These are phyloP conservation scores for Stenurella melanura DNA, from an alignment of 2,888 invertebrate genomes.

Conservation along the genomic window DNA sequence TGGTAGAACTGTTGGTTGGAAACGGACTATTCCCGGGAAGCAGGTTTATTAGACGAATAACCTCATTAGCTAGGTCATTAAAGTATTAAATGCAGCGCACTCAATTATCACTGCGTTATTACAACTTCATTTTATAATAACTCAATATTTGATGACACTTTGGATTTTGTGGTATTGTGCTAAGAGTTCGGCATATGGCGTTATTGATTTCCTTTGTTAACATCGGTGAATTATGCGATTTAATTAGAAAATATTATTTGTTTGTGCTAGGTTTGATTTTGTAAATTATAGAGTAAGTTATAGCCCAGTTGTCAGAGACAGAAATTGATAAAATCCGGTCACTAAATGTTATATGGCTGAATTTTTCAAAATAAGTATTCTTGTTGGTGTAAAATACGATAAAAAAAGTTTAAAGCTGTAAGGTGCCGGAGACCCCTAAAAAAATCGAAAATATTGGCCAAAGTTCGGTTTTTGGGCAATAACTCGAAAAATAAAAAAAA, in stretches of 20 bases:
- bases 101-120: conserved; percentile 25
- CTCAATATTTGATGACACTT: conserved; percentile 20
- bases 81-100: conserved; percentile 36
- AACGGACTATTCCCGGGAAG: not conserved
- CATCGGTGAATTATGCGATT: not conserved
- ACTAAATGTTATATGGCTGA: no score
- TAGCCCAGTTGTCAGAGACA: no score
- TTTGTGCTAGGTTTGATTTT: no score
- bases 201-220: conserved; percentile 13
- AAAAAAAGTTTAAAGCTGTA: no score
- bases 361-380: no score
- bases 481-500: no score
- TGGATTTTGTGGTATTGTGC: conserved; percentile 5
- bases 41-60: conserved; percentile 31
- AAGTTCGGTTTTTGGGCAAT: no score
- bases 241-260: not conserved
- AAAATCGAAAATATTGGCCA: no score
- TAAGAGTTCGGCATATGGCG: conserved; percentile 2
- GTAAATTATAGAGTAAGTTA: no score
- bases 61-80: conserved; percentile 29
- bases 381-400: no score
- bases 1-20: conserved; percentile 16
- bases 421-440: no score
- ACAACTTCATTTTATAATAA: conserved; percentile 16
- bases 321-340: no score